A percentile compares a stretch with the other conserved stretches of the same genome.
Conservation (phyloP, 1,140 invertebrate species). For the Drosophila melanica region DNA sequence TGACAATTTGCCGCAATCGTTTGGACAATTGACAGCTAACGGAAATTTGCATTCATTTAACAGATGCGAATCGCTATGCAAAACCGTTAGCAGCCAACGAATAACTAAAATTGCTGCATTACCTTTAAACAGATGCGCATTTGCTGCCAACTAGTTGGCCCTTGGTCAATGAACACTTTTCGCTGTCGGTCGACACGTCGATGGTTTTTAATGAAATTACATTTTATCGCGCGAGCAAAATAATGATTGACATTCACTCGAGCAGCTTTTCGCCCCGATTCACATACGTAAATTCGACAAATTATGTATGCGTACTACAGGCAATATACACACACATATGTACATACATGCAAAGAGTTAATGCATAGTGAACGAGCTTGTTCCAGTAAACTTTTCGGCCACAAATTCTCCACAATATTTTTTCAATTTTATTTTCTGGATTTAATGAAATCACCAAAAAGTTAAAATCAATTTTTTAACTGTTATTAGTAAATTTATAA, state of each 20-base stretch:
- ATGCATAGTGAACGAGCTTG: too few relatives aligned
- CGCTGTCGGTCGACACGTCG: conserved; percentile 15
- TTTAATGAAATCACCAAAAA: too few relatives aligned
- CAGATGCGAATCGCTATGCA: conserved; percentile 26
- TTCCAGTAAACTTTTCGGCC: too few relatives aligned
- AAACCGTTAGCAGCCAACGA: not conserved
- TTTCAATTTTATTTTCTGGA: too few relatives aligned
- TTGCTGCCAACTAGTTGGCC: not conserved
- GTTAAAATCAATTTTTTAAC: too few relatives aligned
- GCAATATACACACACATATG: too few relatives aligned
- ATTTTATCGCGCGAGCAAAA: conserved; percentile 62
- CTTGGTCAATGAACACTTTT: not conserved
- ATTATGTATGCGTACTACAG: too few relatives aligned
- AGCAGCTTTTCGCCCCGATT: conserved; percentile 46
- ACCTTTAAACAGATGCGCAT: conserved; percentile 16
- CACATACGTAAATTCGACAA: too few relatives aligned
- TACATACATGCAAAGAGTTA: too few relatives aligned
- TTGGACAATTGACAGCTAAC: conserved; percentile 31
- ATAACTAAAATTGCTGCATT: not conserved
- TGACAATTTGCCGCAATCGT: conserved; percentile 45
- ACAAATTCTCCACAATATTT: too few relatives aligned
- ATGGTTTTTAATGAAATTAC: conserved; percentile 56
- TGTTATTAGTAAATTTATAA: too few relatives aligned
- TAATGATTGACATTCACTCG: conserved; percentile 70
- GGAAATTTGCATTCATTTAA: conserved; percentile 39